Conservation (phyloP, 2,113 vertebrate genomes). For the Antechinus stuartii region DNA sequence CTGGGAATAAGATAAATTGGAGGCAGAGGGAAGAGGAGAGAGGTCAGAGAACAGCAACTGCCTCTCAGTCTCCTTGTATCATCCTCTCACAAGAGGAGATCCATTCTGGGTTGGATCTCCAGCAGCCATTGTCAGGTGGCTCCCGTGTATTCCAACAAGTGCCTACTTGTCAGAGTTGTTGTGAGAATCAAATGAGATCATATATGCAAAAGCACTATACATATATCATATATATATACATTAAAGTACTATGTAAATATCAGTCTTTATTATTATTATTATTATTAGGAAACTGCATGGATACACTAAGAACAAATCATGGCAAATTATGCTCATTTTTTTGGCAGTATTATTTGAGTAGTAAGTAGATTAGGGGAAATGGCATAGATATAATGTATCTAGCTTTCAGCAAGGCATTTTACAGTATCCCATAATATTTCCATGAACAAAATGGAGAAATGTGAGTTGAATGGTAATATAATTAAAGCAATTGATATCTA, state of each 20-base stretch:
- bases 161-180: neutral
- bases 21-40: too few species aligned
- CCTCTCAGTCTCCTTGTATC: too few species aligned
- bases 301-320: neutral
- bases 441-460: neutral
- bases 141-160: too few species aligned
- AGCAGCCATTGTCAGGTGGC: too few species aligned
- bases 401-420: neutral
- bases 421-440: neutral
- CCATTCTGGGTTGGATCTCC: too few species aligned
- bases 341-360: neutral
- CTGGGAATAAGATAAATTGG: too few species aligned
- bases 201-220: neutral
- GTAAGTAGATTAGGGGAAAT: neutral
- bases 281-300: neutral
- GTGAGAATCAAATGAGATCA: neutral
- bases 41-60: too few species aligned
- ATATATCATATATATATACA: neutral
- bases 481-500: neutral
- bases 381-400: neutral
- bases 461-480: neutral
- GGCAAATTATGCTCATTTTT: neutral
- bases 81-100: too few species aligned
- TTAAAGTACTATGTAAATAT: neutral
- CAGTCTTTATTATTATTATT: neutral